Base-by-base conservation (phyloP, 2,888 invertebrate genomes). In the Ariolimax columbianus region DNA sequence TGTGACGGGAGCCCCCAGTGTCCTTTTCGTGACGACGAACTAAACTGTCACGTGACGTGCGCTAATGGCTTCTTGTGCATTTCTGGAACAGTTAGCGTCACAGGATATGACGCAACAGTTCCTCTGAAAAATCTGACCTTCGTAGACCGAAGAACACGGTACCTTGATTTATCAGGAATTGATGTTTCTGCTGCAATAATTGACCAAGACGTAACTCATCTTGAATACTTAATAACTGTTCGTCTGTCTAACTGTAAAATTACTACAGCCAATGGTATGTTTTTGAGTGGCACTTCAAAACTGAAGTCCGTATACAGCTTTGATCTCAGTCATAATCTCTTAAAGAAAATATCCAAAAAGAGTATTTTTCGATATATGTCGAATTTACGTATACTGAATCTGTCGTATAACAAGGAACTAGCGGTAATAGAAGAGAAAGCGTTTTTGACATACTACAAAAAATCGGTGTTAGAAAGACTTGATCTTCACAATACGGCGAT, bases 1-100 rank as follows among this genome's bases (percentile, higher is more conserved):
- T 90, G 90, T 83, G 88, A 90, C 77, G 87, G 87, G 0, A 63
- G 63, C 3, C 38, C 47, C 17, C 83, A 89, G 14, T 89, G 89
- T 79, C 87, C 85, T 1, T 33, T 68, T 0, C 78, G 79, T 0
- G 90, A 90, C 36, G 90, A 90, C 77, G 90, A 90, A 81, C 36
- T 82, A 11, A 36, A 83, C 55, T 90, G 90, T 75, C 30, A 86
- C 40, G 7, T 68, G 3, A 51, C 38, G 0, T 90, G 89, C 75
- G 87, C 88, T 14, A 26, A 26, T 9, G 77, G 66, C 14, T 89
- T 88, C 80, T 3, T 17, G 3, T 89, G 89, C 68, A 33, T 82
- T 11, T 88, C 87, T 6, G 73, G 83, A 17, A 72, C 81, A 0
- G 77, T 82, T 14, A 55, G 75, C 36, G 89, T 89, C 75, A 36